Percentiles rank a stretch among this genome's conserved stretches.
phyloP scores from a whole-genome alignment of 2,113 vertebrate genomes.

The Chionomys nivalis region DNA sequence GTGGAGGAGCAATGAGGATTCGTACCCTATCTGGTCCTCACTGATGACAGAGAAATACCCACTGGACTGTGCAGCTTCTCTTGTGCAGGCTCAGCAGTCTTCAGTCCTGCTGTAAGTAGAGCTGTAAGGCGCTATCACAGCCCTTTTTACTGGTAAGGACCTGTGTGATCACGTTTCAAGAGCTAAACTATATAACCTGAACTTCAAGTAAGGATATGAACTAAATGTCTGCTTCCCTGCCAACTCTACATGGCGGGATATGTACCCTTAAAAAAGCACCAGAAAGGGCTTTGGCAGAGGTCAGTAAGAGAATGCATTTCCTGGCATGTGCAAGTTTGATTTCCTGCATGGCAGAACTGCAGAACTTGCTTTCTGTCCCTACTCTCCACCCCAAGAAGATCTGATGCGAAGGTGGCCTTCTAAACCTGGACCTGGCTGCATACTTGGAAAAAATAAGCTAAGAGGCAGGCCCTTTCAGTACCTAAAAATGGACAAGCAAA shows the following conservation, averaged over 20 bases:
- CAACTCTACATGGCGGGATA: neutral
- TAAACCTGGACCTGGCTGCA: neutral
- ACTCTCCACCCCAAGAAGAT: neutral
- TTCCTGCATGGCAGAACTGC: neutral
- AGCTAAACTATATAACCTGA: neutral
- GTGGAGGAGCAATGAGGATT: neutral
- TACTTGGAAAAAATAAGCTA: neutral
- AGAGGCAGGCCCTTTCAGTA: neutral
- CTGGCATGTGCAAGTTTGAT: neutral
- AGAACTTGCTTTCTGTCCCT: neutral
- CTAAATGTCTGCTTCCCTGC: neutral
- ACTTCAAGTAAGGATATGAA: neutral
- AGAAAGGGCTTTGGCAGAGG: neutral
- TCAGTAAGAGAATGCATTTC: neutral
- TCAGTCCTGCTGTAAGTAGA: neutral
- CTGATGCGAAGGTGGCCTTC: neutral
- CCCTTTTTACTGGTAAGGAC: neutral
- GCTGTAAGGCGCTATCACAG: no score
- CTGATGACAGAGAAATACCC: neutral
- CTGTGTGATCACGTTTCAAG: conserved; percentile 34
- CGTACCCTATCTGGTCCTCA: neutral
- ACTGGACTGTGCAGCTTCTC: neutral
- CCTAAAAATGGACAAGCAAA: conserved; percentile 18
- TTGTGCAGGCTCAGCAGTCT: neutral
- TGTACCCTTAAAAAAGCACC: neutral